Percentiles rank a stretch among this genome's conserved stretches.
Conservation (phyloP, 2,113 vertebrate species). For the Elachura formosa region DNA sequence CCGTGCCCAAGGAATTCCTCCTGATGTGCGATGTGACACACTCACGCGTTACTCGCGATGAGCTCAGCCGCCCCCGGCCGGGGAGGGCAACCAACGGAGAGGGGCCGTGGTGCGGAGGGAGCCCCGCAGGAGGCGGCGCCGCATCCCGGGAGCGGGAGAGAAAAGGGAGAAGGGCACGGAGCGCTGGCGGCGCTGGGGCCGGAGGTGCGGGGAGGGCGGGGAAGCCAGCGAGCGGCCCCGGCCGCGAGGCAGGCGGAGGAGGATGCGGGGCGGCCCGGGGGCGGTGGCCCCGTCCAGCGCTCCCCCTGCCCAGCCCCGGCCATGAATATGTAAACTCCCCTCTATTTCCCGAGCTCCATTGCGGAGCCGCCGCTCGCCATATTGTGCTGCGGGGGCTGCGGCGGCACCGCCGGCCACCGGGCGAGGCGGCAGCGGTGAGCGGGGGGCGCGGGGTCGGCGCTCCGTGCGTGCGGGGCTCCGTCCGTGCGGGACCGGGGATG, state of each 20-base stretch:
- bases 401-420: neutral
- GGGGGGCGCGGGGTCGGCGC: neutral
- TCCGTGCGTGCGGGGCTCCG: neutral
- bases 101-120: neutral
- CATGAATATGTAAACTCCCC: conserved; percentile 40
- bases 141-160: neutral
- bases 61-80: neutral
- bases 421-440: neutral
- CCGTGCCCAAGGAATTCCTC: neutral
- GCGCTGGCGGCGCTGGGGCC: neutral
- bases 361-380: conserved; percentile 78
- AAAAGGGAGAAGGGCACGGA: neutral
- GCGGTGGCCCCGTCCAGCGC: neutral
- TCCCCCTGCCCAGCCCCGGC: conserved; percentile 10
- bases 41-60: no score
- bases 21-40: no score
- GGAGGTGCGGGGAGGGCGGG: neutral
- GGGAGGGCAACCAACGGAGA: neutral
- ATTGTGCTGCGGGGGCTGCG: conserved; percentile 68
- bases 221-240: neutral
- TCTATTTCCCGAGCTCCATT: conserved; percentile 78
- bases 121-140: no score
- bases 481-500: neutral
- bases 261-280: neutral
- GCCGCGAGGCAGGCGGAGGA: neutral